A percentile compares a stretch with the other conserved stretches of the same genome.
Conservation (phyloP, 2,888 invertebrate species). For the Linyphia triangularis region DNA sequence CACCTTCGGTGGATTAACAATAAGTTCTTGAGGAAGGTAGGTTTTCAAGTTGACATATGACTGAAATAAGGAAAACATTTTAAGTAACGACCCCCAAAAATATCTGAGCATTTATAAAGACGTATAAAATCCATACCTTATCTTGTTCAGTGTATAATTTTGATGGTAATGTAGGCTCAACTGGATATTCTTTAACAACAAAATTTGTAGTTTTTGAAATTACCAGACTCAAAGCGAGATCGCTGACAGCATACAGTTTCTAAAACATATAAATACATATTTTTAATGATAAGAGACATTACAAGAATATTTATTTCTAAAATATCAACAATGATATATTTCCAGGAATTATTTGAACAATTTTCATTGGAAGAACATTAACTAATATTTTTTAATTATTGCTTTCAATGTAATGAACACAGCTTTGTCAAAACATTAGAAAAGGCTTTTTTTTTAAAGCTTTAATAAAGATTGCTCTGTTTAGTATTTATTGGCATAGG, state of each 20-base stretch:
- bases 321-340: background rate
- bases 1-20: constrained; percentile 81
- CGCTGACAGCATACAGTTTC: constrained; percentile 98
- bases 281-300: background rate
- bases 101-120: background rate
- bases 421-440: too few relatives aligned
- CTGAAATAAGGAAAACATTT: constrained; percentile 39
- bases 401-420: too few relatives aligned
- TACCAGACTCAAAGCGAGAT: constrained; percentile 94
- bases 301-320: too few relatives aligned
- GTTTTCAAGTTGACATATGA: constrained; percentile 76
- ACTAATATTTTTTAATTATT: too few relatives aligned
- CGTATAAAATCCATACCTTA: constrained; percentile 76
- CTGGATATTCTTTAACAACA: constrained; percentile 93
- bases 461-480: too few relatives aligned
- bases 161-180: constrained; percentile 91
- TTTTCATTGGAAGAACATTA: background rate
- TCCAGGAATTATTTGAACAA: background rate
- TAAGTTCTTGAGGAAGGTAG: constrained; percentile 90
- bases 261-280: constrained; percentile 80
- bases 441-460: too few relatives aligned
- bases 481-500: too few relatives aligned
- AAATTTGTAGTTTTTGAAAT: constrained; percentile 91
- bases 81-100: background rate
- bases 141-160: constrained; percentile 82